Conservation (phyloP, 2,113 vertebrate species). For the Varanus komodoensis region DNA sequence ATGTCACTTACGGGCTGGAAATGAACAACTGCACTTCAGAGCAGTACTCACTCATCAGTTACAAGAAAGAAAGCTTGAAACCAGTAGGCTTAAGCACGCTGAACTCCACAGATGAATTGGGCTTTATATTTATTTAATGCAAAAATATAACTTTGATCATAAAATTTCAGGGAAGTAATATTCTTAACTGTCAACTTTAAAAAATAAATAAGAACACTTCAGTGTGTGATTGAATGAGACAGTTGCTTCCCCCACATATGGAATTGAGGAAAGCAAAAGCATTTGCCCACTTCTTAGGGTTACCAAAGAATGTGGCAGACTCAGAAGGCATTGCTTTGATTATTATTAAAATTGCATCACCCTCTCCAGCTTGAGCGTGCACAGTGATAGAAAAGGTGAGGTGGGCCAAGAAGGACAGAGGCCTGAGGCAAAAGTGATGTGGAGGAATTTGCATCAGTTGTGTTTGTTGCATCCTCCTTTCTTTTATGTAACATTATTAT, state of each 20-base stretch:
- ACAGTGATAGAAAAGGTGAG: not conserved
- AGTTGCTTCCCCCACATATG: not conserved
- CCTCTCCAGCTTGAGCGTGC: not conserved
- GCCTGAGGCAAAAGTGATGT: too few species aligned
- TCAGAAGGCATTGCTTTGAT: not conserved
- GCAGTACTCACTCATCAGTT: not conserved
- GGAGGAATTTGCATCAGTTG: not conserved
- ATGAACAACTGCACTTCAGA: not conserved
- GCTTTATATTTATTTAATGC: not conserved
- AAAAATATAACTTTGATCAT: not conserved
- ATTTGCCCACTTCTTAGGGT: not conserved
- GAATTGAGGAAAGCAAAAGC: not conserved
- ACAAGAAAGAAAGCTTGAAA: not conserved
- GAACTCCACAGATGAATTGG: not conserved
- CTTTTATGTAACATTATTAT: not conserved
- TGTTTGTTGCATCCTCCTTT: too few species aligned
- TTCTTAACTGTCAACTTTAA: not conserved
- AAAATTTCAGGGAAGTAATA: not conserved
- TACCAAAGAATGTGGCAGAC: not conserved
- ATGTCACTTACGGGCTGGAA: not conserved
- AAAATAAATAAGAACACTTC: not conserved
- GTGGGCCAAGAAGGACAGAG: too few species aligned
- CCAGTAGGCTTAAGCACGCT: not conserved
- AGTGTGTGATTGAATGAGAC: too few species aligned
- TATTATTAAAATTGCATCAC: not conserved